These are phyloP conservation scores for Abrostola tripartita DNA, from an alignment of 2,888 invertebrate species.

Conservation along the genomic window DNA sequence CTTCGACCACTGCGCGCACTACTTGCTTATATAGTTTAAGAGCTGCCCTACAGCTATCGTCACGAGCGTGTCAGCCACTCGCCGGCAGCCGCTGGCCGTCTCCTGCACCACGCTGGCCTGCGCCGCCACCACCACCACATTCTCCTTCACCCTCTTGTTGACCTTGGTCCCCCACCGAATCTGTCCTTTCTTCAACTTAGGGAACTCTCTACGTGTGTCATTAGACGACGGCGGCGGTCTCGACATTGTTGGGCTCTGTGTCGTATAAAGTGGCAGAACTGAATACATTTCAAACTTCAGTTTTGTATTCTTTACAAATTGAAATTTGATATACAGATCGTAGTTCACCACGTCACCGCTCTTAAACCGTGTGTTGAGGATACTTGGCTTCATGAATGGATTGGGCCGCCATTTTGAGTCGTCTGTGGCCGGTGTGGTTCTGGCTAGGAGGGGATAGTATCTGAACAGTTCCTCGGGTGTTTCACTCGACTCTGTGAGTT, in stretches of 20 bases:
- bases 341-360: constrained; percentile 9
- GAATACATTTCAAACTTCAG: constrained; percentile 19
- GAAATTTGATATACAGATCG: constrained; percentile 23
- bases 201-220: no score
- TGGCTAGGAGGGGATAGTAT: constrained; percentile 4
- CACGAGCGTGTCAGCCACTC: no score
- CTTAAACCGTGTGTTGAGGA: not conserved
- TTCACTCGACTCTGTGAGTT: not conserved
- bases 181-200: no score
- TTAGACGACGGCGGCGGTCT: not conserved
- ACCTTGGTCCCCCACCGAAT: not conserved
- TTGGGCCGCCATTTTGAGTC: constrained; percentile 5
- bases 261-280: not conserved
- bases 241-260: no score
- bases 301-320: constrained; percentile 2
- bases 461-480: constrained; percentile 19
- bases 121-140: not conserved
- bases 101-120: not conserved
- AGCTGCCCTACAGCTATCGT: no score
- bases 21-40: no score
- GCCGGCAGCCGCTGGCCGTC: not conserved
- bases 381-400: not conserved
- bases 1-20: no score
- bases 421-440: not conserved
- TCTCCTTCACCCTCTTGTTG: not conserved